Base-by-base conservation (phyloP, 2,797 vertebrate genomes). In the Urophycis tenuis region DNA sequence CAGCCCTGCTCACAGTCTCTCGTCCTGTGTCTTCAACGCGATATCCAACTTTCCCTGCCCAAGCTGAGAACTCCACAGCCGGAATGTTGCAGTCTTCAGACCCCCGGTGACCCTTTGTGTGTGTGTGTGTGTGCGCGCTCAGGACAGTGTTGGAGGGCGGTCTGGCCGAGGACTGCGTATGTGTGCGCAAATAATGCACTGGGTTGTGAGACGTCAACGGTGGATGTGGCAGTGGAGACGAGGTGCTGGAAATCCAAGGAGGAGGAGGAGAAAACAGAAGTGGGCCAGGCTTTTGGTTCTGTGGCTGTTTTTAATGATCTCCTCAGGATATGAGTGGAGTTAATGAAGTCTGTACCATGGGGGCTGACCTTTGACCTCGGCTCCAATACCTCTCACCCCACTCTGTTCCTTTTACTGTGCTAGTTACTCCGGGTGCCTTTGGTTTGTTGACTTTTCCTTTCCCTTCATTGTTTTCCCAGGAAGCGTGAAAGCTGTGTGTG, bases 381-480 rank as follows among this genome's bases (percentile, higher is more conserved):
- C 60, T 81, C 77, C 79, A 89, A 84, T 84, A 84, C 79, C 77
- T 87, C 85, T 86, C 81, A 84, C 85, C 84, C 85, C 76, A 79
- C 78, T 84, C 86, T 84, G 74, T 88, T 89, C 88, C 84, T 84
- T 91, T 90, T 88, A 89, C 84, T 86, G 87, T 87, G 81, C 85
- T 73, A 79, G 81, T 87, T 85, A 81, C 88, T 90, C 87, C 87
- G 81, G 85, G 85, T 88, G 86, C 77, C 86, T 87, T 88, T 87
- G 81, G 89, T 91, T 92, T 93, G 90, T 92, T 92, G 89, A 90
- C 87, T 91, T 90, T 91, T 86, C 87, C 87, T 91, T 90, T 89
- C 87, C 89, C 88, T 86, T 91, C 87, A 91, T 92, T 93, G 91
- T 94, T 92, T 92, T 93, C 84, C 84, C 88, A 91, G 91, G 91